These are phyloP conservation scores for Ditula angustiorana DNA, from an alignment of 2,888 invertebrate species.

Conservation along the genomic window DNA sequence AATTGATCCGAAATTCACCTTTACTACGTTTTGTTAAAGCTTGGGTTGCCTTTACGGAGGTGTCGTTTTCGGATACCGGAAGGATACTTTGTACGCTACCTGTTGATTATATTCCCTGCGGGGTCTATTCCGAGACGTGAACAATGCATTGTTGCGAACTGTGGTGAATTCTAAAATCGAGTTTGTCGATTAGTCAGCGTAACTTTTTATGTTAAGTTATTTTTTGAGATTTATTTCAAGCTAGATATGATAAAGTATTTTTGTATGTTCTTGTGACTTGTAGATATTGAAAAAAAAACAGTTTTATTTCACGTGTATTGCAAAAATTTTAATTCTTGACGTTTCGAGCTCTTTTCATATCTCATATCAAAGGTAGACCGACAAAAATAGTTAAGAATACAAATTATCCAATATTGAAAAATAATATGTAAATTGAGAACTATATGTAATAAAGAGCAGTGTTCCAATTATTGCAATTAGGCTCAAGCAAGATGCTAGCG, in stretches of 20 bases:
- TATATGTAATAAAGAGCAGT: no score
- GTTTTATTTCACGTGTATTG: no score
- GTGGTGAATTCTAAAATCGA: constrained; percentile 68
- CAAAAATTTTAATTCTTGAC: no score
- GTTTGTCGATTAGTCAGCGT: constrained; percentile 65
- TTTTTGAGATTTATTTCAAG: not conserved
- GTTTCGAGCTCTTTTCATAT: no score
- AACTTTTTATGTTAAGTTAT: constrained; percentile 10
- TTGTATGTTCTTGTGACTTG: not conserved
- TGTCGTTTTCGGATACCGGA: constrained; percentile 69
- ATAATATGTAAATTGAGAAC: no score
- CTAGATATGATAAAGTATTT: not conserved
- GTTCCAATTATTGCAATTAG: no score
- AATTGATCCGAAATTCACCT: constrained; percentile 42
- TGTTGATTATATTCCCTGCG: constrained; percentile 81
- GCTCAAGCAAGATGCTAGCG: no score
- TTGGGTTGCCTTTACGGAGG: constrained; percentile 46
- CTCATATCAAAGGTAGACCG: no score
- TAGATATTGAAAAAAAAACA: no score
- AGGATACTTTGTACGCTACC: constrained; percentile 81
- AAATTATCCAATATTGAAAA: no score
- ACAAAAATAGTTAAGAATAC: no score
- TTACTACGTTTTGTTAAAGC: constrained; percentile 46
- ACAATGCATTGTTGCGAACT: constrained; percentile 64
- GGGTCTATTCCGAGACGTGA: constrained; percentile 58